Conservation (phyloP, 2,888 invertebrate genomes). For the Halocaridina rubra region DNA sequence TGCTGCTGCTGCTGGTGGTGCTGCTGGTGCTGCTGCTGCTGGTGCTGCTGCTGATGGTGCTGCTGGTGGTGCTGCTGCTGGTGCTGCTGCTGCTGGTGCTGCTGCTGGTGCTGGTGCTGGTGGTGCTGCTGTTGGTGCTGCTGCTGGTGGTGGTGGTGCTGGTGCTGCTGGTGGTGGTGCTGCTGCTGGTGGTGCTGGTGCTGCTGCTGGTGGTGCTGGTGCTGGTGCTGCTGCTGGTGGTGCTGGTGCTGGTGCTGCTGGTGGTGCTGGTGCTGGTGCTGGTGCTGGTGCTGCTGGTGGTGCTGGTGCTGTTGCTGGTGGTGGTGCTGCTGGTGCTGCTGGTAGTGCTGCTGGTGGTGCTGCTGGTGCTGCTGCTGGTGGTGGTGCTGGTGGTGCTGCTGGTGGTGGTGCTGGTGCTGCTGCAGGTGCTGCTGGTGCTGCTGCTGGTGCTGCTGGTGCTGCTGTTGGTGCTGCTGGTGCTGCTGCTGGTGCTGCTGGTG, state of each 20-base stretch:
- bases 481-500: too few species aligned
- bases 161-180: not conserved
- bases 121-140: slow-evolving; percentile 11
- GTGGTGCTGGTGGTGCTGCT: too few species aligned
- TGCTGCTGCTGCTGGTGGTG: not conserved
- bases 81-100: slow-evolving; percentile 27
- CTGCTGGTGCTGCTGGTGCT: too few species aligned
- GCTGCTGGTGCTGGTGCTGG: not conserved
- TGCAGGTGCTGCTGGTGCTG: too few species aligned
- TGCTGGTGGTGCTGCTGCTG: slow-evolving; percentile 14
- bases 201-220: slow-evolving; percentile 13
- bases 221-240: too few species aligned
- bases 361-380: slow-evolving; percentile 10
- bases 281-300: slow-evolving; percentile 6
- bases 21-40: slow-evolving; percentile 15
- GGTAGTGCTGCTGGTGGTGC: not conserved
- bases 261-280: slow-evolving; percentile 1
- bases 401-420: too few species aligned
- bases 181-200: slow-evolving; percentile 14
- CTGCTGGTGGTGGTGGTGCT: not conserved
- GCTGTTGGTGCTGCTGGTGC: too few species aligned
- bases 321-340: slow-evolving; percentile 11
- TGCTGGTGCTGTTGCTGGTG: not conserved
- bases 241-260: slow-evolving; percentile 17
- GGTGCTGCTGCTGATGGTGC: not conserved